Conservation (phyloP, 2,113 vertebrate species). For the Chrysemys picta region DNA sequence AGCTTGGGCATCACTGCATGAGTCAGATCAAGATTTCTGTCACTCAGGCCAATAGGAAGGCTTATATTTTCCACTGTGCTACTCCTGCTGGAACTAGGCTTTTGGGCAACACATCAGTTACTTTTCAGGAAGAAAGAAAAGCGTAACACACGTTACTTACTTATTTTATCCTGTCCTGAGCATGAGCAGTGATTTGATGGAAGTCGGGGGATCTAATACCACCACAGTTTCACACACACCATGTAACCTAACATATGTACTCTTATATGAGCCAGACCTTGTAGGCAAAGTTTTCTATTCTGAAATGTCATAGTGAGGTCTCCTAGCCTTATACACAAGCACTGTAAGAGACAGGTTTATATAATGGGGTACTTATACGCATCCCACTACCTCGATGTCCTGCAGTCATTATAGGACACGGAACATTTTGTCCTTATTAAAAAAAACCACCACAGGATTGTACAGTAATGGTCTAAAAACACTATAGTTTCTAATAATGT, state of each 20-base stretch:
- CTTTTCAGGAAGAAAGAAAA: constrained; percentile 22
- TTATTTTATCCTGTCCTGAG: background rate
- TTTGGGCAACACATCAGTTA: constrained; percentile 20
- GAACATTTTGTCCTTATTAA: background rate
- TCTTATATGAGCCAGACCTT: background rate
- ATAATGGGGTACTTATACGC: background rate
- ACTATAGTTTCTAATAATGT: background rate
- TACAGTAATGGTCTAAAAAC: background rate
- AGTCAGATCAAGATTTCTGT: constrained; percentile 37
- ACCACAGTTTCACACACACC: constrained; percentile 7
- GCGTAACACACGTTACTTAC: background rate
- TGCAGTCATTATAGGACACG: background rate
- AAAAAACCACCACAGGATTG: background rate
- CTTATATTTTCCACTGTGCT: constrained; percentile 33
- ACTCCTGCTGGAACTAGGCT: background rate
- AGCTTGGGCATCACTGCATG: constrained; percentile 20
- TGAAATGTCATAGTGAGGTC: background rate
- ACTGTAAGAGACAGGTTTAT: background rate
- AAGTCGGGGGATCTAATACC: constrained; percentile 20
- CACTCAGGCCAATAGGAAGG: constrained; percentile 28
- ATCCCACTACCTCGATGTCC: background rate
- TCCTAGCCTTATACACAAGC: background rate
- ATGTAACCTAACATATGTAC: background rate
- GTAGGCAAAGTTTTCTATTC: background rate
- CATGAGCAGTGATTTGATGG: constrained; percentile 34